Conservation (phyloP, 2,888 invertebrate species). For the Tenthredo amoena region DNA sequence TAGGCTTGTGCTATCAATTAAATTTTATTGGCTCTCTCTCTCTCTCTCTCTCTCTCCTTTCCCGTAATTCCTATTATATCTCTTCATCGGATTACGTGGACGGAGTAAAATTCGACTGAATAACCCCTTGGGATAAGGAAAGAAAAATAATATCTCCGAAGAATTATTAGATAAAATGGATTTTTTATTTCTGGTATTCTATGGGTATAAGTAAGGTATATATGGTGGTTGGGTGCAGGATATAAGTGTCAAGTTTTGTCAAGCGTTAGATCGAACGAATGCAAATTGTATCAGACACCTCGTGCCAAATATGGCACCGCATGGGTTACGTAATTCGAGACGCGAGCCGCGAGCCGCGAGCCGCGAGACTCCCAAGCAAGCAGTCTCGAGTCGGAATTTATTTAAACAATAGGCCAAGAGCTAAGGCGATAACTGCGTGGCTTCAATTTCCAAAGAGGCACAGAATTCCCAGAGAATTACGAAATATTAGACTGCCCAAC, state of each 20-base stretch:
- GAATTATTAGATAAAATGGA: neutral
- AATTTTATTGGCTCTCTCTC: constrained; percentile 20
- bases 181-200: too few relatives aligned
- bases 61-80: neutral
- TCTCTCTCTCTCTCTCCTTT: neutral
- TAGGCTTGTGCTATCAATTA: constrained; percentile 22
- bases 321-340: constrained; percentile 38
- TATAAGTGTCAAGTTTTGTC: neutral
- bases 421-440: constrained; percentile 45
- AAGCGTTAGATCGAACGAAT: constrained; percentile 15
- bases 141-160: neutral
- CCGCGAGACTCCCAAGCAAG: constrained; percentile 29
- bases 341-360: constrained; percentile 8
- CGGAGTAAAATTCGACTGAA: neutral
- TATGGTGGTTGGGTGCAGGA: neutral
- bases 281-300: constrained; percentile 56
- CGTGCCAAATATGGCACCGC: constrained; percentile 54
- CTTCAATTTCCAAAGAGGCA: constrained; percentile 48
- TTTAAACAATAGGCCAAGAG: constrained; percentile 41
- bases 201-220: neutral
- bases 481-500: constrained; percentile 42
- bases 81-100: neutral
- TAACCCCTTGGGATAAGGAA: neutral
- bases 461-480: constrained; percentile 48
- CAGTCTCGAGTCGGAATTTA: constrained; percentile 25